A percentile compares a stretch with the other conserved stretches of the same genome.
phyloP scores from a whole-genome alignment of 2,797 vertebrate genomes.

The Pipistrellus kuhlii region DNA sequence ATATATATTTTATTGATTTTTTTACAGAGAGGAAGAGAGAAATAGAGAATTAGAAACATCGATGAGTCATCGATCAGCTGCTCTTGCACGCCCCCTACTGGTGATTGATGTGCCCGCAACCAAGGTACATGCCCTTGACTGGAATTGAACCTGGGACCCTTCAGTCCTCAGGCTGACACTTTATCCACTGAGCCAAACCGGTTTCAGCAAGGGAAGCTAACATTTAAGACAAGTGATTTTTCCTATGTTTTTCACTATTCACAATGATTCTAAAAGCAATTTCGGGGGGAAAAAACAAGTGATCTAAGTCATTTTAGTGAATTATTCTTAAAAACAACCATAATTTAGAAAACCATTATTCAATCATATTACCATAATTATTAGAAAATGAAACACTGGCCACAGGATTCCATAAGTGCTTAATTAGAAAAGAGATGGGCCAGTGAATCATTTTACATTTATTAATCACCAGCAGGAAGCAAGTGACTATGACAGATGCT shows the following conservation, averaged over 20 bases:
- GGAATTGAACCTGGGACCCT: too few species aligned
- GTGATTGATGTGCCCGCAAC: too few species aligned
- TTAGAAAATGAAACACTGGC: neutral
- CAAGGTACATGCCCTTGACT: too few species aligned
- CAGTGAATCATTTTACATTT: neutral
- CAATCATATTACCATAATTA: neutral
- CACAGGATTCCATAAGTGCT: neutral
- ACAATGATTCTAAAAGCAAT: slow-evolving; percentile 1
- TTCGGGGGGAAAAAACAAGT: neutral
- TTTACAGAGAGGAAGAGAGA: too few species aligned
- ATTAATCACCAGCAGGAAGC: neutral
- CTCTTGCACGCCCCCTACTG: too few species aligned
- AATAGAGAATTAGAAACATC: too few species aligned
- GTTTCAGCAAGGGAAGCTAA: neutral
- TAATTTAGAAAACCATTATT: neutral
- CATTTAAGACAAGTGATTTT: slow-evolving; percentile 4
- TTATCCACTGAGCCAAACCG: too few species aligned
- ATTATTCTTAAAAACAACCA: slow-evolving; percentile 30
- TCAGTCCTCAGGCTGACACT: too few species aligned
- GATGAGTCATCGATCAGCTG: too few species aligned
- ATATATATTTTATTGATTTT: too few species aligned
- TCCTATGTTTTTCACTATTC: neutral
- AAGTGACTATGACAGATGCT: neutral
- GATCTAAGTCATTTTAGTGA: neutral
- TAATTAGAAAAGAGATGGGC: neutral